These are phyloP conservation scores for Colius striatus DNA, from an alignment of 2,113 vertebrate genomes.

Conservation along the genomic window DNA sequence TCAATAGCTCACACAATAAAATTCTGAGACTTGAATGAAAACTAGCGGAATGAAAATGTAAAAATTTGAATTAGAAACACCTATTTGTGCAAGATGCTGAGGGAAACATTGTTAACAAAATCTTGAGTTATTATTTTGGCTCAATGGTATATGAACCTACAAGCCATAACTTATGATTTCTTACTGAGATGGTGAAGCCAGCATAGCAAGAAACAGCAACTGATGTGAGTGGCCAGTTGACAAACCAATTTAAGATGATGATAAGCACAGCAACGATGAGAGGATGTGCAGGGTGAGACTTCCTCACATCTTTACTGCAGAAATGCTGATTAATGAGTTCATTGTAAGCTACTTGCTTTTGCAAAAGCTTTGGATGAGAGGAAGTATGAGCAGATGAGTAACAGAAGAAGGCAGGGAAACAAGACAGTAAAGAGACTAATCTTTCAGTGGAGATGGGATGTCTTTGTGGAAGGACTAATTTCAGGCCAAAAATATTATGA, in stretches of 20 bases:
- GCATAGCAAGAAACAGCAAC: slow-evolving; percentile 41
- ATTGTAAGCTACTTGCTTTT: neutral
- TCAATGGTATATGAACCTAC: neutral
- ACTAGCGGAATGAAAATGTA: slow-evolving; percentile 17
- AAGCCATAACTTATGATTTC: slow-evolving; percentile 46
- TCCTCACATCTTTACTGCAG: slow-evolving; percentile 41
- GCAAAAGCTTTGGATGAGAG: slow-evolving; percentile 5
- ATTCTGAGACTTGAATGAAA: slow-evolving; percentile 45
- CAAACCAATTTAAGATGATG: slow-evolving; percentile 57
- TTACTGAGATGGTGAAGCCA: neutral
- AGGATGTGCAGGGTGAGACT: slow-evolving; percentile 12
- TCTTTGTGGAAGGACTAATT: slow-evolving; percentile 21
- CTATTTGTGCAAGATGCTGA: slow-evolving; percentile 21
- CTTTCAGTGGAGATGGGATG: slow-evolving; percentile 16
- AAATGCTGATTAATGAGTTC: slow-evolving; percentile 14
- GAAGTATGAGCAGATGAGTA: slow-evolving; percentile 40
- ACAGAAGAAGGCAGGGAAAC: slow-evolving; percentile 55
- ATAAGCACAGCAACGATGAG: slow-evolving; percentile 19
- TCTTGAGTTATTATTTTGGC: slow-evolving; percentile 41
- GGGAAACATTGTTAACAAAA: slow-evolving; percentile 30
- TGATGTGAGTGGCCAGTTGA: slow-evolving; percentile 51
- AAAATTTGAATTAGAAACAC: slow-evolving; percentile 50
- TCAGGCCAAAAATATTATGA: slow-evolving; percentile 30
- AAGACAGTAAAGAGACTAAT: slow-evolving; percentile 20
- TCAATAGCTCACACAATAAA: neutral